phyloP scores from a whole-genome alignment of 2,797 vertebrate species.

The Cryptoblepharus egeriae region DNA sequence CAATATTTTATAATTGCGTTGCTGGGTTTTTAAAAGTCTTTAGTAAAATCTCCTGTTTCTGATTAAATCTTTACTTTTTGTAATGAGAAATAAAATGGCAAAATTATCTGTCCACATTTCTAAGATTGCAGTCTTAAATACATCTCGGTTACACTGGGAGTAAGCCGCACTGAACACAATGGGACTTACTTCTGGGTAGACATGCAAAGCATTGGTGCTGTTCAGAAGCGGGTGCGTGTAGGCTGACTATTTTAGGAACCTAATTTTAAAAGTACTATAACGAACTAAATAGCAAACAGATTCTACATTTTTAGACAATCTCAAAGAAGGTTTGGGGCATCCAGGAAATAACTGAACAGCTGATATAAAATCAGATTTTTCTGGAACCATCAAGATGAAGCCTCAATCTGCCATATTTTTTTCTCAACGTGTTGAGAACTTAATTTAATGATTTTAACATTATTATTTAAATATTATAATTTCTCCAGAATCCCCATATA shows the following conservation, averaged over 20 bases:
- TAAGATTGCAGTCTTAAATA: too few relatives aligned
- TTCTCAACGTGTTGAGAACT: too few relatives aligned
- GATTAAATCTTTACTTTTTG: background rate
- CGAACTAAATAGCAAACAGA: background rate
- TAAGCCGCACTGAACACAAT: too few relatives aligned
- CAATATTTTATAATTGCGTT: background rate
- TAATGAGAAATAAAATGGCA: background rate
- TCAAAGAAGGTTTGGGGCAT: background rate
- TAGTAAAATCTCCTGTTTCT: background rate
- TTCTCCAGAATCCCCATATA: background rate
- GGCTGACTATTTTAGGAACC: too few relatives aligned
- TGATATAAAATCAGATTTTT: background rate
- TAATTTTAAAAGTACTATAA: background rate
- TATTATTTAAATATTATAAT: background rate
- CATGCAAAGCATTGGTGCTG: background rate
- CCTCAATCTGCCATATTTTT: background rate
- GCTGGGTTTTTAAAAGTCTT: background rate
- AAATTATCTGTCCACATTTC: background rate
- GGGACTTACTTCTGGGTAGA: too few relatives aligned
- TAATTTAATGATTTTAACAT: too few relatives aligned
- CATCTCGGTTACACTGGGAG: too few relatives aligned
- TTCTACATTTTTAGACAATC: background rate
- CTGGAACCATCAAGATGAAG: background rate
- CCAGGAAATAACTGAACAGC: background rate
- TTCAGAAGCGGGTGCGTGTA: too few relatives aligned